Evolutionary conservation across 1,140 invertebrate genomes (phyloP).

Genomic region (Aleiodes sp.): DNA sequence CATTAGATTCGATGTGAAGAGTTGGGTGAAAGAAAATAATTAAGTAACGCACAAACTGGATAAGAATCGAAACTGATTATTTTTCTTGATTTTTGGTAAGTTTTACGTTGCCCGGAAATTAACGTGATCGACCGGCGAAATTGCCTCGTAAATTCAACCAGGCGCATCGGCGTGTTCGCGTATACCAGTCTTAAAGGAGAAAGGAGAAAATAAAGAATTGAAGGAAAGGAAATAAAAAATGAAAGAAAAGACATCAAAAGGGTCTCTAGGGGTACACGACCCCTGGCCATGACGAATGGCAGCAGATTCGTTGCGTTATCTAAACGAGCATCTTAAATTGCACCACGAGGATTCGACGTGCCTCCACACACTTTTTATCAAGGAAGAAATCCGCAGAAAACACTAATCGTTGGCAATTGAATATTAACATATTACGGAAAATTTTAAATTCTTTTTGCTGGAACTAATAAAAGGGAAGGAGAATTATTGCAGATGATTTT

Average conservation of each 20-base stretch:
- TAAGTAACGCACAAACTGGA: no score
- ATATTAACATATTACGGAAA: no score
- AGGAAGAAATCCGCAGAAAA: no score
- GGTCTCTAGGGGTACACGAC: conserved; percentile 22
- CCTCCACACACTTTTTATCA: background rate
- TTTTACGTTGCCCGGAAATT: conserved; percentile 49
- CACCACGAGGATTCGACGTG: conserved; percentile 27
- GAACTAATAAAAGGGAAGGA: no score
- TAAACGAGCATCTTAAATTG: conserved; percentile 54
- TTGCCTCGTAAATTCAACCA: conserved; percentile 50
- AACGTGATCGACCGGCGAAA: conserved; percentile 48
- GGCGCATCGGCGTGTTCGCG: conserved; percentile 4
- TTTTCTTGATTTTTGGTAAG: conserved; percentile 43
- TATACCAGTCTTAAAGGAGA: background rate
- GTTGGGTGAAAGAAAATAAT: no score
- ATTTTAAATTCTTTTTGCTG: no score
- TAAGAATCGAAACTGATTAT: conserved; percentile 46
- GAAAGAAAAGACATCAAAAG: conserved; percentile 10
- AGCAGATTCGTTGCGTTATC: conserved; percentile 41
- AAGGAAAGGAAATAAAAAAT: background rate
- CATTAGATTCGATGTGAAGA: no score
- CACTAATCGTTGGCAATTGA: no score
- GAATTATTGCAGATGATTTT: no score
- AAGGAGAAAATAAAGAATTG: background rate
- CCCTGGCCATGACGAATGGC: conserved; percentile 47